phyloP scores from a whole-genome alignment of 2,113 vertebrate genomes.

The Lepus europaeus region DNA sequence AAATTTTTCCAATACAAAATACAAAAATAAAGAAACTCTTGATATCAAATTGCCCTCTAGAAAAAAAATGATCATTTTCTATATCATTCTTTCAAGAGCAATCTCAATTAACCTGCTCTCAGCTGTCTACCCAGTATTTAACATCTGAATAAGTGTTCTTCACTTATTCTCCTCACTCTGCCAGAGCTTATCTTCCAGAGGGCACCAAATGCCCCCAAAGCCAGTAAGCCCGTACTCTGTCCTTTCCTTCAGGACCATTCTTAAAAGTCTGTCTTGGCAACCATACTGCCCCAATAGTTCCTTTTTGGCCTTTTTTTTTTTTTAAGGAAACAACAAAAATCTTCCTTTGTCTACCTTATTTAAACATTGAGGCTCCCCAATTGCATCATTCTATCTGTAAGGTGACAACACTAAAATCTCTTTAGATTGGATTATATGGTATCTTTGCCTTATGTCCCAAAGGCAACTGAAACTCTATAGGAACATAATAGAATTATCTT shows the following conservation, averaged over 20 bases:
- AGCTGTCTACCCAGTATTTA: neutral
- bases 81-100: neutral
- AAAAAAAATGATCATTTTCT: neutral
- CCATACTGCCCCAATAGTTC: neutral
- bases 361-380: neutral
- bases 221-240: neutral
- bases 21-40: neutral
- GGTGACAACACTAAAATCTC: neutral
- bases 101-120: neutral
- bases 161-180: fast-evolving
- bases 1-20: neutral
- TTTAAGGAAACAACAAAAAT: neutral
- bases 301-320: neutral
- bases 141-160: neutral
- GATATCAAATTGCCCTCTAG: neutral
- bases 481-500: neutral
- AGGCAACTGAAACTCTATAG: neutral
- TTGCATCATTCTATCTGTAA: neutral
- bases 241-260: neutral
- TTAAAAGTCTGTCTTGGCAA: neutral
- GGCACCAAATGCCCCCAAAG: neutral
- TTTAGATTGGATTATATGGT: neutral
- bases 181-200: neutral
- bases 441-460: neutral
- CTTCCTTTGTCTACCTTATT: neutral